These are phyloP conservation scores for Morinoia aosen DNA, from an alignment of 2,888 invertebrate species.

Conservation along the genomic window DNA sequence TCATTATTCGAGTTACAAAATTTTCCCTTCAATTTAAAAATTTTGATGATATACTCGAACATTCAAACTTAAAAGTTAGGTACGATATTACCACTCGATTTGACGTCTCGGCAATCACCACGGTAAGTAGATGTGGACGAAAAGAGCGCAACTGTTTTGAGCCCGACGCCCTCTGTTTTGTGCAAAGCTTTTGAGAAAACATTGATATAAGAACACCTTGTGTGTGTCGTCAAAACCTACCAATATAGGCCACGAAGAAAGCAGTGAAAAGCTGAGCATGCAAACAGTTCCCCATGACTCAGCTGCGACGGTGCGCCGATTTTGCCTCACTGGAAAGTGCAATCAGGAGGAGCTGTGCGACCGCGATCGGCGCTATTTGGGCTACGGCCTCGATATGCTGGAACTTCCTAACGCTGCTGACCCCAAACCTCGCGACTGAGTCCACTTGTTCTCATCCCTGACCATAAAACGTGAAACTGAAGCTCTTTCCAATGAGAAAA, in stretches of 20 bases:
- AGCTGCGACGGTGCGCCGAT: neutral
- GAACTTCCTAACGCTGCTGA: neutral
- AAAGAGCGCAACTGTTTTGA: neutral
- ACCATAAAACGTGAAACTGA: neutral
- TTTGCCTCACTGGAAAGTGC: constrained; percentile 26
- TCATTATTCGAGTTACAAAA: no score
- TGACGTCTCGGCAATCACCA: neutral
- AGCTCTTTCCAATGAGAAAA: neutral
- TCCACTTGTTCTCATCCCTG: neutral
- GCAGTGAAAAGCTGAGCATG: neutral
- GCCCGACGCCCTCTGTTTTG: neutral
- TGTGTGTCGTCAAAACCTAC: neutral
- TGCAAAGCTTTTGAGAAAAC: neutral
- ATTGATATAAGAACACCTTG: neutral
- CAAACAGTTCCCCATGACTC: neutral
- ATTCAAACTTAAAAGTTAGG: neutral
- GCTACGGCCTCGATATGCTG: constrained; percentile 24
- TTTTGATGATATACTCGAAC: no score
- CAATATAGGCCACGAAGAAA: neutral
- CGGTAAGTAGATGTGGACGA: neutral
- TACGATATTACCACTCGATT: neutral
- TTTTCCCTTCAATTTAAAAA: no score
- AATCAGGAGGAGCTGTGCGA: neutral
- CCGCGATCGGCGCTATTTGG: neutral
- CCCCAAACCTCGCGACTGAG: neutral